Percentiles rank a stretch among this genome's conserved stretches.
Conservation (phyloP, 2,113 vertebrate genomes). For the Megaceryle torquata region DNA sequence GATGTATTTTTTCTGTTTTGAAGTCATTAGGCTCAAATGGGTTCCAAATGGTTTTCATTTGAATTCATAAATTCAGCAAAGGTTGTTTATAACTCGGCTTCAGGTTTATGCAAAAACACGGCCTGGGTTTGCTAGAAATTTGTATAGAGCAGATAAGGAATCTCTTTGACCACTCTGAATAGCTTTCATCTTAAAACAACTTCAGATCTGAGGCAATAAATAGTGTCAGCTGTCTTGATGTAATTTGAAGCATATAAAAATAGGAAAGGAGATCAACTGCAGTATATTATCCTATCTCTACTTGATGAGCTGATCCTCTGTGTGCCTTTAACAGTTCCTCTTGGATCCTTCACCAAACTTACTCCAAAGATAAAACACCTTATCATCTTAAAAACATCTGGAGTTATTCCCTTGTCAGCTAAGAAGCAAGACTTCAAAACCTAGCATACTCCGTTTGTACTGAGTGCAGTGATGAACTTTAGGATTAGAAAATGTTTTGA, state of each 20-base stretch:
- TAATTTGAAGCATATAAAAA: neutral
- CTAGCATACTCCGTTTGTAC: neutral
- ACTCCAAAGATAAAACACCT: neutral
- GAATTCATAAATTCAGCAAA: neutral
- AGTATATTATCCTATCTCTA: neutral
- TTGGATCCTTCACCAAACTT: neutral
- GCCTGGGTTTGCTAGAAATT: neutral
- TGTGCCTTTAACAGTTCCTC: neutral
- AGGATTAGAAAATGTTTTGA: neutral
- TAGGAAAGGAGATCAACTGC: neutral
- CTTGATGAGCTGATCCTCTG: neutral
- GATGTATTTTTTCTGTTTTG: neutral
- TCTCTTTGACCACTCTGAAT: neutral
- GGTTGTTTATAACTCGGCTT: neutral
- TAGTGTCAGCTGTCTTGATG: neutral
- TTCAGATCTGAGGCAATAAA: neutral
- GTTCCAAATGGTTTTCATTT: neutral
- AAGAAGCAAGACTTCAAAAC: neutral
- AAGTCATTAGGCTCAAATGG: neutral
- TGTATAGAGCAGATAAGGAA: neutral
- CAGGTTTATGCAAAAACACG: neutral
- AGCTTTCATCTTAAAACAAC: conserved; percentile 26
- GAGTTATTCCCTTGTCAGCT: neutral
- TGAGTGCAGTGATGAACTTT: neutral
- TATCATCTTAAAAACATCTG: neutral